Percentiles rank a stretch among this genome's conserved stretches.
Conservation (phyloP, 2,888 invertebrate species). For the Lagria hirta region DNA sequence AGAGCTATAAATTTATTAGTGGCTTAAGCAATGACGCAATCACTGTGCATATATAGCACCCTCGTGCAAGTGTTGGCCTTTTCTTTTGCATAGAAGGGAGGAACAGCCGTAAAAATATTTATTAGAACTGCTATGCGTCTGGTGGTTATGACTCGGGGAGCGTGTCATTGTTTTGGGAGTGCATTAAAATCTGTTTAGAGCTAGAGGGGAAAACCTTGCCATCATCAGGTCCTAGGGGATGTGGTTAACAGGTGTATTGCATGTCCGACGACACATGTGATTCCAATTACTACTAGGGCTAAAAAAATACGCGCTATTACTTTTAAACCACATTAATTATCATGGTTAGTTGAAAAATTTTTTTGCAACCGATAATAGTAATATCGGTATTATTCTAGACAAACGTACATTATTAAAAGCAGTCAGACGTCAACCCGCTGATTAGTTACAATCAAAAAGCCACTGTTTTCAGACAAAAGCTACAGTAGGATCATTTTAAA, state of each 20-base stretch:
- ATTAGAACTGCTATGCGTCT: conserved; percentile 43
- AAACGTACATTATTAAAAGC: too few species aligned
- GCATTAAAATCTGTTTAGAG: conserved; percentile 62
- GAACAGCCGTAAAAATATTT: conserved; percentile 45
- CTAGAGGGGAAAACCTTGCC: conserved; percentile 40
- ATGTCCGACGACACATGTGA: conserved; percentile 40
- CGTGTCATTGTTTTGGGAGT: conserved; percentile 52
- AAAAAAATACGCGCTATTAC: conserved; percentile 13
- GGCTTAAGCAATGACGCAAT: conserved; percentile 31
- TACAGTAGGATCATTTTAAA: too few species aligned
- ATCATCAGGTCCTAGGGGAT: conserved; percentile 46
- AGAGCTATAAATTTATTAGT: conserved; percentile 33
- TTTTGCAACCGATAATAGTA: too few species aligned
- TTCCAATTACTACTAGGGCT: conserved; percentile 14
- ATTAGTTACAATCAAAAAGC: too few species aligned
- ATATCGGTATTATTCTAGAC: too few species aligned
- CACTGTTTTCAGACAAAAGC: too few species aligned
- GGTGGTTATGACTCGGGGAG: conserved; percentile 47
- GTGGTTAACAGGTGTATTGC: conserved; percentile 55
- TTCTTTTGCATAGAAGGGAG: conserved; percentile 18
- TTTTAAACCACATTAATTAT: too few species aligned
- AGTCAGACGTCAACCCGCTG: too few species aligned
- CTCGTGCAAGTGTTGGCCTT: conserved; percentile 18
- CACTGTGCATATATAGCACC: conserved; percentile 22
- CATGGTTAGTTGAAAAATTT: too few species aligned